Evolutionary conservation across 92 coral and sea anemone species (phyloP).

Genomic region (Porites rus): DNA sequence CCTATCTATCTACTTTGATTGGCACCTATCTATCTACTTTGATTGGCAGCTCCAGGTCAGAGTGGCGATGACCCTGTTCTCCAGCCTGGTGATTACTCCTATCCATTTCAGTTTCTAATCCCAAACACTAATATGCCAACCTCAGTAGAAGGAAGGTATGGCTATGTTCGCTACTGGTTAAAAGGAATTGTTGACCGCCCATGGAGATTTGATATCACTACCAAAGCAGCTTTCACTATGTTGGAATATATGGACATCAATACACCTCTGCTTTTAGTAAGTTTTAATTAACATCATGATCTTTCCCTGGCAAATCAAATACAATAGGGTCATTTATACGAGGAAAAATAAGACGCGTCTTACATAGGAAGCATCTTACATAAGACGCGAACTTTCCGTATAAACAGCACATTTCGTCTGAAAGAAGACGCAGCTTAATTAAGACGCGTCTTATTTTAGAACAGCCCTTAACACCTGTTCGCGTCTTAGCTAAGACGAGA

Average conservation of each 20-base stretch:
- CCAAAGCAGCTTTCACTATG: slow-evolving; percentile 87
- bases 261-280: slow-evolving; percentile 74
- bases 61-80: slow-evolving; percentile 86
- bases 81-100: slow-evolving; percentile 82
- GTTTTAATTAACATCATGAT: neutral
- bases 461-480: too few relatives aligned
- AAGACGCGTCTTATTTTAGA: too few relatives aligned
- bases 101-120: slow-evolving; percentile 89
- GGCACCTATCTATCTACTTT: slow-evolving; percentile 28
- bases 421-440: too few relatives aligned
- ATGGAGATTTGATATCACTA: slow-evolving; percentile 93
- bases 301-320: neutral
- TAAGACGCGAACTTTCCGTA: too few relatives aligned
- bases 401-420: too few relatives aligned
- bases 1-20: neutral
- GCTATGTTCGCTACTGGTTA: slow-evolving; percentile 89
- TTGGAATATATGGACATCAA: slow-evolving; percentile 92
- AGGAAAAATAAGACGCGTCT: too few relatives aligned
- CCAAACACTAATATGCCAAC: slow-evolving; percentile 86
- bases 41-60: slow-evolving; percentile 72
- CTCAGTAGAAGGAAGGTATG: slow-evolving; percentile 88
- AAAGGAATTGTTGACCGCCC: slow-evolving; percentile 93
- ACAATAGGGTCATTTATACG: too few relatives aligned
- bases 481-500: too few relatives aligned
- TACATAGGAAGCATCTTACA: too few relatives aligned